Base-by-base conservation (phyloP, 2,113 vertebrate genomes). In the Gasterosteus aculeatus region DNA sequence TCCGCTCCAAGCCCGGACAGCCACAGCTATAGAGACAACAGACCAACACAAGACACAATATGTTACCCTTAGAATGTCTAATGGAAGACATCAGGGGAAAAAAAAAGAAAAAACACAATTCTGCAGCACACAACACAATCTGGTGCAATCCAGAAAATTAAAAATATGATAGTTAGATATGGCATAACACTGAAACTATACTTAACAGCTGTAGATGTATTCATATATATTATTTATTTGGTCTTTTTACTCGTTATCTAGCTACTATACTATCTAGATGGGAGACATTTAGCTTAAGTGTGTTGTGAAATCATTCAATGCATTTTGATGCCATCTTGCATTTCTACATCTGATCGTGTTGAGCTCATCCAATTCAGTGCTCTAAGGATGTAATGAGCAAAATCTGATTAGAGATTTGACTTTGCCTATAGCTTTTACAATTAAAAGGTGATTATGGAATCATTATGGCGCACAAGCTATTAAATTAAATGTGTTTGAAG, bases 1-100 rank as follows among this genome's bases (percentile, higher is more conserved):
- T 94, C 85, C 91, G 94, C 71, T 94, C 93, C 83, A 97, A 86
- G 73, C 94, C 92, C 0, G 94, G 93, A 82, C 93, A 95, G 75
- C 92, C 64, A 1, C 92, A 95, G 82, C 96, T 97, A 41, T 15
- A 53, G 19, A 46, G 85, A 19, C 22, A 15, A 57, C 46, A 66
- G 53, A 71, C 12, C 12, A 11, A 10, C 16, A 54, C 33, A 60
- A 29, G n/a, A 49, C 42, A 56, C 38, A 66, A 31, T 7, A 5
- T 22, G 42, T 58, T 47, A 47, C 1, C 0, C 19, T 26, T 14
- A 41, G 14, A 67, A 10, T 41, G 12, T 31, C 29, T 42, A 26
- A n/a, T 8, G 19, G 12, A 31, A 35, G 26, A 12, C 38, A 31
- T 57, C 3, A 12, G n/a, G 9, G 1, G 9, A 11, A 46, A 33